Conservation (phyloP, 2,113 vertebrate species). For the Tyto alba region DNA sequence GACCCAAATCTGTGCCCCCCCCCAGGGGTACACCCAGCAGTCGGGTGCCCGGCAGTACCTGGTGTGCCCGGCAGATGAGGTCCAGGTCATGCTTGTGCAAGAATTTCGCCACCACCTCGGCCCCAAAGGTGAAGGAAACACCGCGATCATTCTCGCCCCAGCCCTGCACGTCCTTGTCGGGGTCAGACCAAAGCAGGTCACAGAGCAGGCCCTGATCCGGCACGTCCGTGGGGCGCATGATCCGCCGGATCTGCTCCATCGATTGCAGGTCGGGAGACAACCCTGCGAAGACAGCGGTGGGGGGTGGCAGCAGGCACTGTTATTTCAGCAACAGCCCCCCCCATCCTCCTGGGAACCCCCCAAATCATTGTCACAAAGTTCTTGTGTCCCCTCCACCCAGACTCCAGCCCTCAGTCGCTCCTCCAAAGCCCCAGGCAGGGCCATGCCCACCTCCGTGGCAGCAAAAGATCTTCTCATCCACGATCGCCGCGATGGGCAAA, state of each 20-base stretch:
- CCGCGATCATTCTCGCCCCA: constrained; percentile 97
- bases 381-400: no score
- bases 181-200: constrained; percentile 94
- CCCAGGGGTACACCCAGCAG: neutral
- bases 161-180: constrained; percentile 94
- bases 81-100: constrained; percentile 97
- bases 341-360: no score
- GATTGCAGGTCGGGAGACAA: constrained; percentile 94
- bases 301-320: accelerated
- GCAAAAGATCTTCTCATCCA: constrained; percentile 98
- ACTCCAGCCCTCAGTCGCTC: no score
- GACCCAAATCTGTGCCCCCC: neutral
- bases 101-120: constrained; percentile 95
- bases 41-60: constrained; percentile 69
- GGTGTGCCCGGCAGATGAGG: constrained; percentile 95
- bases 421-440: no score
- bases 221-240: constrained; percentile 95
- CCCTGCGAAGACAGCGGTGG: constrained; percentile 37
- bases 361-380: no score
- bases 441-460: constrained; percentile 87
- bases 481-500: constrained; percentile 92
- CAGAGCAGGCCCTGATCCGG: constrained; percentile 96
- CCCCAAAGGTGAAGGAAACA: constrained; percentile 94
- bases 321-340: no score
- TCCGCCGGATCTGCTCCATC: constrained; percentile 95